Percentiles rank a stretch among this genome's conserved stretches.
These are phyloP conservation scores for Cactoblastis cactorum DNA, from an alignment of 2,888 invertebrate genomes.

Conservation along the genomic window DNA sequence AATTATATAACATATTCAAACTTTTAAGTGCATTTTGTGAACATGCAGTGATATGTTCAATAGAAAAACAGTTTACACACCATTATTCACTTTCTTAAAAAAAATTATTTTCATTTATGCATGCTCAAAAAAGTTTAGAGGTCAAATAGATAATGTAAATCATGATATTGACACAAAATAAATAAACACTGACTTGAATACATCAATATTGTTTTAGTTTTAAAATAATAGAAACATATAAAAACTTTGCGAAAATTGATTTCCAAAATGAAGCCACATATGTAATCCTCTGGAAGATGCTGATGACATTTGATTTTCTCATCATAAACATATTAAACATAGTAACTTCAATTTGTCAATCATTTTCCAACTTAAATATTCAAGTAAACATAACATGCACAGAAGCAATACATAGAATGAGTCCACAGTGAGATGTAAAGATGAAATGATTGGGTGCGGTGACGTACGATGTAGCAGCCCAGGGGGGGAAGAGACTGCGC, in stretches of 20 bases:
- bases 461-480: slow-evolving; percentile 63
- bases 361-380: not conserved
- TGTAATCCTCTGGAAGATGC: too few species aligned
- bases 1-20: too few species aligned
- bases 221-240: not conserved
- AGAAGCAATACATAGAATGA: slow-evolving; percentile 23
- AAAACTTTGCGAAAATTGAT: not conserved
- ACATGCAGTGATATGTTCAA: too few species aligned
- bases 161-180: too few species aligned
- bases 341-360: not conserved
- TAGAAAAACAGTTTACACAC: too few species aligned
- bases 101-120: not conserved
- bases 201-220: not conserved
- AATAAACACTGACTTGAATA: not conserved
- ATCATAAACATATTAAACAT: not conserved
- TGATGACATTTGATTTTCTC: too few species aligned
- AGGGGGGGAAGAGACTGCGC: slow-evolving; percentile 62
- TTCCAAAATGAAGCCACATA: not conserved
- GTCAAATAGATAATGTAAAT: not conserved
- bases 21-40: too few species aligned
- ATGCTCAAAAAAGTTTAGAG: not conserved
- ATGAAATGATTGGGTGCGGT: slow-evolving; percentile 34
- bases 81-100: too few species aligned
- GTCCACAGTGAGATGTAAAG: slow-evolving; percentile 27
- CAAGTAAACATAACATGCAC: slow-evolving; percentile 23